Evolutionary conservation across 2,113 vertebrate species (phyloP), one percentile per base, ranked within the genome.

Genomic region (Campylomormyrus numenius): DNA sequence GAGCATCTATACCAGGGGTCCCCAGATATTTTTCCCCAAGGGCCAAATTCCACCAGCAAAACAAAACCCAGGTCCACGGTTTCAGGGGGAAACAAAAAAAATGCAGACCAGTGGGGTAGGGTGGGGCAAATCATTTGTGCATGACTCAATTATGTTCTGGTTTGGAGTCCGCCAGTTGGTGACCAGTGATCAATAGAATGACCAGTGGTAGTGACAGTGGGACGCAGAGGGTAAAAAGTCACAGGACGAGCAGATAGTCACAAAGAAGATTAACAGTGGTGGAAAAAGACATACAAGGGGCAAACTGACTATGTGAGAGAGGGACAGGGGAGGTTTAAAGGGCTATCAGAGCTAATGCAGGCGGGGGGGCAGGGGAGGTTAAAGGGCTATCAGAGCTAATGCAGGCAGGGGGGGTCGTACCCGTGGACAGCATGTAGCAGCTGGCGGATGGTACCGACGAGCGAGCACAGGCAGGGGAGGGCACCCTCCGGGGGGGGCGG

Each of bases 391-490:
- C 53, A 31, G 62, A 70, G 49, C 8, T 9, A 9, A 7, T 7
- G 58, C 7, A n/a, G 24, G 7, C 21, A 80, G 27, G 49, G 48
- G 84, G 10, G 0, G 10, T 94, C 87, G 8, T 93, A 98, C 98
- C 97, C 97, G 91, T 95, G 96, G 92, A 98, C 97, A 90, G 95
- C 95, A 92, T 96, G 95, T 89, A 92, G 96, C 92, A 98, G 97
- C 94, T 97, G 96, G 88, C 94, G 97, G 90, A 97, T 95, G 92
- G 95, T 94, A 91, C 93, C 92, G 93, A 95, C 93, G 91, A 99
- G 95, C 89, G 96, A 96, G 90, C 97, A 96, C 91, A 99, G 95
- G 92, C 93, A 96, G 62, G 94, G 70, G 92, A 97, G 93, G 6
- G 96, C 96, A 48, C 98, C 98, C 94, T 97, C 96, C 89, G 97